phyloP scores from a whole-genome alignment of 2,888 invertebrate species.

The Noctua comes region DNA sequence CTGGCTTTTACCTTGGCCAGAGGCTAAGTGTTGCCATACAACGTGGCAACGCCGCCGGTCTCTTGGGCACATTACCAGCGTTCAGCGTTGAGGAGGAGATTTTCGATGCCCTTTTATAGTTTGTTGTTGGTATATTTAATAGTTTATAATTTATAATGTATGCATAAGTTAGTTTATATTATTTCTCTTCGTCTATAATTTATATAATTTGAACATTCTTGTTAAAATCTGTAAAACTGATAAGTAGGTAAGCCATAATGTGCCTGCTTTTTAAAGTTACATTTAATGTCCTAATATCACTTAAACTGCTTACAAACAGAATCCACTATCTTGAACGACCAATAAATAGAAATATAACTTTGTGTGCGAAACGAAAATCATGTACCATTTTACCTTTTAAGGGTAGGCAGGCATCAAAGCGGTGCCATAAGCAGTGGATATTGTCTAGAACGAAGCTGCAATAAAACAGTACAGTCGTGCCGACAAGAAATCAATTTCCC shows the following conservation, averaged over 20 bases:
- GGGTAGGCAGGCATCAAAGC: conserved; percentile 12
- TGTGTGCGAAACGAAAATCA: conserved; percentile 8
- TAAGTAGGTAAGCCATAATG: not conserved
- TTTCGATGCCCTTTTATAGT: too few relatives aligned
- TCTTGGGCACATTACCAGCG: too few relatives aligned
- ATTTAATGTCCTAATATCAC: not conserved
- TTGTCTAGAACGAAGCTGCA: conserved; percentile 39
- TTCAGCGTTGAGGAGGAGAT: too few relatives aligned
- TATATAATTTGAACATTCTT: conserved; percentile 11
- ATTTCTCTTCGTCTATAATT: conserved; percentile 13
- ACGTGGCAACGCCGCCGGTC: too few relatives aligned
- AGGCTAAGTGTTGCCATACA: too few relatives aligned
- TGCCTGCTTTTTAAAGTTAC: not conserved
- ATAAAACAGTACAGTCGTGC: conserved; percentile 43
- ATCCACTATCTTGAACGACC: not conserved
- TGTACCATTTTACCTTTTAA: conserved; percentile 36
- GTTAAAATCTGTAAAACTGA: not conserved
- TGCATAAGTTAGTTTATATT: too few relatives aligned
- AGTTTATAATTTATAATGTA: too few relatives aligned
- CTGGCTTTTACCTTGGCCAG: too few relatives aligned
- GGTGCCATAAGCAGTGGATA: conserved; percentile 37
- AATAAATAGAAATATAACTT: conserved; percentile 8
- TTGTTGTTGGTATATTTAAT: too few relatives aligned
- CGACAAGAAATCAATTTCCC: conserved; percentile 49
- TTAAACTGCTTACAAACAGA: not conserved